Percentiles rank a stretch among this genome's conserved stretches.
Evolutionary conservation across 2,113 vertebrate genomes (phyloP).

Genomic region (Petaurus breviceps): DNA sequence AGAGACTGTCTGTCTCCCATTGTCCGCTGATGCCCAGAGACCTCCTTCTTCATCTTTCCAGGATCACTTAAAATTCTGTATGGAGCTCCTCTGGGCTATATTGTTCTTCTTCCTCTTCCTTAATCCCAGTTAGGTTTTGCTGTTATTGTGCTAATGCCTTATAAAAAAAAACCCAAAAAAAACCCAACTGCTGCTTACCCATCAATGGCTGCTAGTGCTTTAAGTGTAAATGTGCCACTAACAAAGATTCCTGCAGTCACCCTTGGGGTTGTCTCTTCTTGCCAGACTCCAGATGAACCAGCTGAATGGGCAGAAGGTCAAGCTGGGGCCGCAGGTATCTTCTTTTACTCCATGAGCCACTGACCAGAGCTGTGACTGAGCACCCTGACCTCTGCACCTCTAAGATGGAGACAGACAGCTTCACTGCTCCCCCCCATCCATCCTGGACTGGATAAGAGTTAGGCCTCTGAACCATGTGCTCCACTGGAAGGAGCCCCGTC

Average conservation of each 20-base stretch:
- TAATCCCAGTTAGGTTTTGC: neutral
- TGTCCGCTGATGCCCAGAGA: neutral
- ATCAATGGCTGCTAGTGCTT: neutral
- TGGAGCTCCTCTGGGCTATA: neutral
- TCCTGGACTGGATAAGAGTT: too few species aligned
- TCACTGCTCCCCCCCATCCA: too few species aligned
- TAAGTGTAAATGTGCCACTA: neutral
- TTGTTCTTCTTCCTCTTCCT: neutral
- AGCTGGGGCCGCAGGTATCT: neutral
- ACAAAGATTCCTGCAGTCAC: neutral
- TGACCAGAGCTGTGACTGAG: neutral
- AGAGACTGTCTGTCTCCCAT: neutral
- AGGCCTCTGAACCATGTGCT: neutral
- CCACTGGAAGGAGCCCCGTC: neutral
- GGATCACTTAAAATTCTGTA: neutral
- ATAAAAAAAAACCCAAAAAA: too few species aligned
- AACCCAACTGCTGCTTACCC: too few species aligned
- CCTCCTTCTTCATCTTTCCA: neutral
- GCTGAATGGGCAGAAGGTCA: neutral
- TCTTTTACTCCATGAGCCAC: neutral
- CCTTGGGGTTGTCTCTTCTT: neutral
- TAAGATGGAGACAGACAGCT: neutral
- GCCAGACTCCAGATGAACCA: neutral
- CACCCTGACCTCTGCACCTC: too few species aligned
- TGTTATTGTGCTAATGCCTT: neutral